phyloP scores from a whole-genome alignment of 2,888 invertebrate genomes.

The Ornithoptera alexandrae region DNA sequence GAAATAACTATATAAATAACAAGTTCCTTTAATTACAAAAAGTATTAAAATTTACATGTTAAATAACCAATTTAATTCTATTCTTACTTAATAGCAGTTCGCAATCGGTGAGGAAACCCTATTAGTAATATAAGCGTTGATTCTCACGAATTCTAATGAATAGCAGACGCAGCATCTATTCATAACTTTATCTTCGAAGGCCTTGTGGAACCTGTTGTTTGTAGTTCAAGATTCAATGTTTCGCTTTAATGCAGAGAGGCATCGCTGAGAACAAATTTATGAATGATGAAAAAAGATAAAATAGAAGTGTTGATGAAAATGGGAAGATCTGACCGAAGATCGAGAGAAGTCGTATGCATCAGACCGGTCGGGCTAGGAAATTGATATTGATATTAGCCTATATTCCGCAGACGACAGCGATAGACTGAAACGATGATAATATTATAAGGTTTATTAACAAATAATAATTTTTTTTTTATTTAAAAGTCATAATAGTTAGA shows the following conservation, averaged over 20 bases:
- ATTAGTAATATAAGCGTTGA: constrained; percentile 11
- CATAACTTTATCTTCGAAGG: constrained; percentile 21
- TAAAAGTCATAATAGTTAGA: too few species aligned
- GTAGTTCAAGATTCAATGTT: constrained; percentile 15
- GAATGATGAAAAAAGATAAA: too few species aligned
- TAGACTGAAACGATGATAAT: too few species aligned
- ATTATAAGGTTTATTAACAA: too few species aligned
- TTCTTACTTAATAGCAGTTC: constrained; percentile 4
- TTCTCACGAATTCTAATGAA: constrained; percentile 25
- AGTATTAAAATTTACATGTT: neutral
- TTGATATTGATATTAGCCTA: too few species aligned
- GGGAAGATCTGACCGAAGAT: too few species aligned
- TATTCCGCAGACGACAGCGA: too few species aligned
- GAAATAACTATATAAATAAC: neutral
- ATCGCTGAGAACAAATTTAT: too few species aligned
- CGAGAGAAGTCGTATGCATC: too few species aligned
- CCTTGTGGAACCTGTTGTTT: constrained; percentile 32
- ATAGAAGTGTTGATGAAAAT: too few species aligned
- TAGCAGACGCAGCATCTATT: constrained; percentile 15
- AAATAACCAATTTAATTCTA: neutral
- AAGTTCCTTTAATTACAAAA: neutral
- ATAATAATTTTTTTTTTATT: too few species aligned
- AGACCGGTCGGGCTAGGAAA: too few species aligned
- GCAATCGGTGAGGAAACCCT: constrained; percentile 7
- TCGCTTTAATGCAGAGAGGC: neutral